Percentiles rank a stretch among this genome's conserved stretches.
Evolutionary conservation across 2,797 vertebrate genomes (phyloP).

Genomic region (Acanthurus lineatus): DNA sequence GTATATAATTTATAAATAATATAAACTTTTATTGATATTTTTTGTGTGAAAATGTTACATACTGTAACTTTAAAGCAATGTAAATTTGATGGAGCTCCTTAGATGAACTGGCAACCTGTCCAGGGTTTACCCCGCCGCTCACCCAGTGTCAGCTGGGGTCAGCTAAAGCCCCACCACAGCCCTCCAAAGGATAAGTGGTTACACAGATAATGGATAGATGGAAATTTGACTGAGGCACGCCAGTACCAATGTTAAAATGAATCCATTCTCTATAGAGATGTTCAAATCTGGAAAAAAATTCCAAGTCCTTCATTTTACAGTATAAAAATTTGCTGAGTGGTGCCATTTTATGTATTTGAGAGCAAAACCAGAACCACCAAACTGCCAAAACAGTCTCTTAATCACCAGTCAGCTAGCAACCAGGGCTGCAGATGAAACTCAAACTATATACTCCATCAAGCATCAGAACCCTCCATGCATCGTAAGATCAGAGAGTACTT

Average conservation of each 20-base stretch:
- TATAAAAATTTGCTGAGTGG: slow-evolving; percentile 41
- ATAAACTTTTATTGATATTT: no score
- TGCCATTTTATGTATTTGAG: slow-evolving; percentile 48
- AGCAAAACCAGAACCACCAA: slow-evolving; percentile 45
- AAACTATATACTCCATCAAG: slow-evolving; percentile 64
- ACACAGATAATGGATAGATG: no score
- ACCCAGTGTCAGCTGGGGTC: no score
- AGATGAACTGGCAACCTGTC: no score
- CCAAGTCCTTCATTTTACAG: slow-evolving; percentile 9
- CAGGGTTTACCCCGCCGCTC: no score
- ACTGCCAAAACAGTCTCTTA: slow-evolving; percentile 44
- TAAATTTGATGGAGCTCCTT: no score
- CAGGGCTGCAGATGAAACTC: slow-evolving; percentile 26
- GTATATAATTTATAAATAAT: no score
- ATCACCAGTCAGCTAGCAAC: slow-evolving; percentile 45
- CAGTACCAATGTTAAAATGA: neutral
- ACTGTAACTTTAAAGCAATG: no score
- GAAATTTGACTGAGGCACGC: neutral
- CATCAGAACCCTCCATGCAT: slow-evolving; percentile 54
- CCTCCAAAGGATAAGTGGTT: no score
- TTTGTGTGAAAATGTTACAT: no score
- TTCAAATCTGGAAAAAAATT: slow-evolving; percentile 11
- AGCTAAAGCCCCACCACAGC: no score
- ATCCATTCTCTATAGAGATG: neutral
- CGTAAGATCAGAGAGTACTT: slow-evolving; percentile 40